Base-by-base conservation (phyloP, 2,888 invertebrate genomes). In the Matsumyia berberina region DNA sequence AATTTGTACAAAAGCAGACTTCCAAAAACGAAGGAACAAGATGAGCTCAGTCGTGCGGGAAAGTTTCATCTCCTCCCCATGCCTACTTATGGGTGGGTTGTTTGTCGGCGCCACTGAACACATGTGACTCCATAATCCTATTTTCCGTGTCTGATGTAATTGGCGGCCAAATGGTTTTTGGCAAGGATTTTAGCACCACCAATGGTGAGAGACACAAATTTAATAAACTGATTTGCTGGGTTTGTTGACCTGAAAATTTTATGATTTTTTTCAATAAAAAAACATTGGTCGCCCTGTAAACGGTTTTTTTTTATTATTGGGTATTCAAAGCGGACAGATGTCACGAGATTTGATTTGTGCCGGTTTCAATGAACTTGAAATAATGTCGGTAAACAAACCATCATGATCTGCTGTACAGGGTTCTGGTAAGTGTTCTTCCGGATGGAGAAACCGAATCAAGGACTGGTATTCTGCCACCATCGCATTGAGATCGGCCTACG, bases 11-110 rank as follows among this genome's bases (percentile, higher is more conserved):
- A 51, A 51, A 8, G 29, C 6, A 11, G 7, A 12, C 9, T 11
- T 15, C 51, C 8, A 24, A 62, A 46, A 9, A 11, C 8, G 11
- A 15, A 33, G n/a, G 2, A 15, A 31, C 1, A 6, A 46, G 58
- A 39, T 42, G 19, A 62, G 31, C 57, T 55, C 37, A 37, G 62
- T 55, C 44, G 37, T 44, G 69, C 24, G n/a, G 12, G 37, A 55
- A 78, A 62, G 60, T 70, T 62, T 64, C 29, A 31, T 62, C 49
- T 19, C 17, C 12, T 39, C 12, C 39, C 8, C 12, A n/a, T 39
- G 15, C 6, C 42, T 29, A 5, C 2, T 12, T n/a, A n/a, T n/a
- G n/a, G 9, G 8, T n/a, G 58, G 24, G 24, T 51, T 11, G 11
- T 12, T 29, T 24, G 24, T 24, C 31, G 6, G 31, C 12, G 7